Percentiles rank a stretch among this genome's conserved stretches.
Evolutionary conservation across 2,113 vertebrate genomes (phyloP).

Genomic region (Anas platyrhynchos): DNA sequence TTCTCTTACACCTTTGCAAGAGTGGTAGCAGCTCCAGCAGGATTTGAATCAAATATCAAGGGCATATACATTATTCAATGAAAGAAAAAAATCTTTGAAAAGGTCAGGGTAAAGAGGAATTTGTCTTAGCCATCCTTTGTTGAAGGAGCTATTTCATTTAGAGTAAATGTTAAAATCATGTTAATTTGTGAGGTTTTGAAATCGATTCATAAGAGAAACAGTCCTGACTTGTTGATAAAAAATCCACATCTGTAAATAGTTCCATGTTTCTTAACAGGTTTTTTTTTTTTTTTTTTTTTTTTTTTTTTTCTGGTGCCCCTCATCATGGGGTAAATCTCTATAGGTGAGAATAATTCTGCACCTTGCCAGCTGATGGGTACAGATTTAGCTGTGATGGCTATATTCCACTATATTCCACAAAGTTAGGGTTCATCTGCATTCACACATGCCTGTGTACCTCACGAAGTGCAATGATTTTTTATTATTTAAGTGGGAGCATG

Average conservation of each 20-base stretch:
- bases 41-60: neutral
- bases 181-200: neutral
- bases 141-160: neutral
- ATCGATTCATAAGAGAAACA: neutral
- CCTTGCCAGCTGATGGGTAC: neutral
- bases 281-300: neutral
- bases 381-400: neutral
- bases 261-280: neutral
- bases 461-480: neutral
- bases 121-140: neutral
- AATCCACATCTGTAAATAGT: neutral
- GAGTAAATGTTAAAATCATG: neutral
- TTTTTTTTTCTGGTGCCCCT: neutral
- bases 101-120: neutral
- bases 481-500: neutral
- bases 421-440: neutral
- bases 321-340: rapidly evolving
- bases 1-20: neutral
- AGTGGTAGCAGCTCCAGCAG: neutral
- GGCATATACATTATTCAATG: neutral
- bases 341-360: neutral
- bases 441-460: rapidly evolving
- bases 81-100: neutral
- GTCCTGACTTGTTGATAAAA: neutral
- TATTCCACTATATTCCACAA: rapidly evolving